Percentiles rank a stretch among this genome's conserved stretches.
Conservation (phyloP, 2,888 invertebrate genomes). For the Zaprionus lineosus region DNA sequence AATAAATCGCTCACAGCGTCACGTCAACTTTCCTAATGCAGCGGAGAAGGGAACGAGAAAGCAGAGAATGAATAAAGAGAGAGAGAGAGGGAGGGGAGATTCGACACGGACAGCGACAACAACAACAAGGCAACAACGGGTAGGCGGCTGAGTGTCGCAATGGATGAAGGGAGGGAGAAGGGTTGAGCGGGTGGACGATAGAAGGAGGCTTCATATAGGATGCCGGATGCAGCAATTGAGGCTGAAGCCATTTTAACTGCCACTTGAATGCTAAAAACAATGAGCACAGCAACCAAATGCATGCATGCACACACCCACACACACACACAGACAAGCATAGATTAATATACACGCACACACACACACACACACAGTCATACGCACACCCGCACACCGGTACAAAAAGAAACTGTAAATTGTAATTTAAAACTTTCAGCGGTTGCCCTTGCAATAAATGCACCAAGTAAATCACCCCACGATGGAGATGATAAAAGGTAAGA, state of each 20-base stretch:
- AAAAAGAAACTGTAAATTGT: slow-evolving; percentile 67
- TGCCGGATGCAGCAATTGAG: slow-evolving; percentile 70
- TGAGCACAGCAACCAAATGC: slow-evolving; percentile 50
- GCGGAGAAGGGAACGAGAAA: slow-evolving; percentile 30
- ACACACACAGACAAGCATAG: background rate
- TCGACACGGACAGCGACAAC: too few relatives aligned
- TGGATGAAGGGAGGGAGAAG: background rate
- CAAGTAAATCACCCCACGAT: slow-evolving; percentile 57
- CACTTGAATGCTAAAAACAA: slow-evolving; percentile 69
- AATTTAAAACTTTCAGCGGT: slow-evolving; percentile 73
- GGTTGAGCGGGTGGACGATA: background rate
- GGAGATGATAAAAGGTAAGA: slow-evolving; percentile 50
- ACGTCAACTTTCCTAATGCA: slow-evolving; percentile 75
- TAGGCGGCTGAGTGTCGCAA: too few relatives aligned
- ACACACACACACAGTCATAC: slow-evolving; percentile 1
- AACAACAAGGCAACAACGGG: too few relatives aligned
- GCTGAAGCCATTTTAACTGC: slow-evolving; percentile 77
- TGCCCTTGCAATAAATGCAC: slow-evolving; percentile 67
- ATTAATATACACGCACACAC: background rate
- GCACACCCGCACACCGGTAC: background rate
- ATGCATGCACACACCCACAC: slow-evolving; percentile 1
- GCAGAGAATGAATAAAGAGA: background rate
- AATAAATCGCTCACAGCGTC: slow-evolving; percentile 77
- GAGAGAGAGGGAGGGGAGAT: too few relatives aligned
- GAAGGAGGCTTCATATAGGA: slow-evolving; percentile 17